These are phyloP conservation scores for Synaphobranchus kaupii DNA, from an alignment of 2,797 vertebrate species.

Conservation along the genomic window DNA sequence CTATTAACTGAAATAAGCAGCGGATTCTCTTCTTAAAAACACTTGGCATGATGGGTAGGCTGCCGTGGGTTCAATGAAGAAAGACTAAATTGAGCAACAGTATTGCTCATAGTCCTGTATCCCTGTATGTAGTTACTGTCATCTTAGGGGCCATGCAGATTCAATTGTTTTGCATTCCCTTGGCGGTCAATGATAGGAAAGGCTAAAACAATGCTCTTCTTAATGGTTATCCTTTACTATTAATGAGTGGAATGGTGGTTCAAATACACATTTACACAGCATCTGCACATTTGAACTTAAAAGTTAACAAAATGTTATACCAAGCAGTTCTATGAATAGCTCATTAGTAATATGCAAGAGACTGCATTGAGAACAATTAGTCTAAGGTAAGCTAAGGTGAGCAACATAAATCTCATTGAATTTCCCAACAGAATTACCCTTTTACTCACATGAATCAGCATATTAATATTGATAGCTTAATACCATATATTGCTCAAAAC, in stretches of 20 bases:
- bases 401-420: neutral
- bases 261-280: neutral
- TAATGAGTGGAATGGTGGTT: conserved; percentile 11
- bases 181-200: neutral
- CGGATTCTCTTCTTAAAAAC: neutral
- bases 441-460: neutral
- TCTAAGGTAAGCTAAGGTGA: neutral
- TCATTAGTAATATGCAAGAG: neutral
- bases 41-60: neutral
- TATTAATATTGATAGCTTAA: neutral
- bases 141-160: neutral
- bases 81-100: neutral
- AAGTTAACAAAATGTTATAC: neutral
- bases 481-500: neutral
- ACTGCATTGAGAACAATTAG: neutral
- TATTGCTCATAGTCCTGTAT: neutral
- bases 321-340: neutral
- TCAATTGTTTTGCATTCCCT: neutral
- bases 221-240: neutral
- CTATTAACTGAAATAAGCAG: neutral
- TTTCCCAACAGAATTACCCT: neutral
- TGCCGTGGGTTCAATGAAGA: neutral
- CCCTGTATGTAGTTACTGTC: neutral
- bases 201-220: neutral
- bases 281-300: neutral